phyloP scores from a whole-genome alignment of 2,797 vertebrate genomes.

The Enteromius treurensis region DNA sequence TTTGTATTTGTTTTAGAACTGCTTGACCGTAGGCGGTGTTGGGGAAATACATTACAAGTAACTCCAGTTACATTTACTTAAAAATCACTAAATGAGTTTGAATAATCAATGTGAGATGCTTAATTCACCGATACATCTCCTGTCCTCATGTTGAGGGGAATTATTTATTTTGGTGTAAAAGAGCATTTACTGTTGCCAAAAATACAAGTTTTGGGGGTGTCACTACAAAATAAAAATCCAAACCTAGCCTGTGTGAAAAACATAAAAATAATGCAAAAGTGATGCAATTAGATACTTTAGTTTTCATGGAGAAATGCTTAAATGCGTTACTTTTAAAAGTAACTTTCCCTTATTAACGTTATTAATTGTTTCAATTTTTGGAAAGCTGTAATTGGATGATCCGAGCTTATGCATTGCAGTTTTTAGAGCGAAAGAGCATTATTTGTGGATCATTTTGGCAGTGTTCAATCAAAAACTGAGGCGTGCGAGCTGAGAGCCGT shows the following conservation, averaged over 20 bases:
- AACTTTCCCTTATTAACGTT: background rate
- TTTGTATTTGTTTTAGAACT: background rate
- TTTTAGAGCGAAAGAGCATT: background rate
- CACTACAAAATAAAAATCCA: background rate
- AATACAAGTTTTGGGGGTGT: background rate
- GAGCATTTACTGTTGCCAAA: background rate
- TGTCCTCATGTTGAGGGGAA: background rate
- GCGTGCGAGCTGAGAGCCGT: background rate
- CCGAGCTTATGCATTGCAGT: background rate
- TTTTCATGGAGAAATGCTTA: background rate
- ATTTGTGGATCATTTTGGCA: background rate
- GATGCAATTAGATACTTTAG: background rate
- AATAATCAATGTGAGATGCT: too few species aligned
- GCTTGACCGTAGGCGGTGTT: background rate
- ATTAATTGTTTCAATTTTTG: background rate
- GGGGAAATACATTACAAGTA: background rate
- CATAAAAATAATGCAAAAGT: too few species aligned
- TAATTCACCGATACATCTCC: background rate
- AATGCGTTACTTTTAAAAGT: background rate
- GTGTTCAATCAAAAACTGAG: background rate
- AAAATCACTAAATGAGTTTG: too few species aligned
- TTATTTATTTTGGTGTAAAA: background rate
- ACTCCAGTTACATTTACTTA: background rate
- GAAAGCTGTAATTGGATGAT: background rate
- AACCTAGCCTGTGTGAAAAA: background rate